Base-by-base conservation (phyloP, 2,113 vertebrate species). In the Hippocampus guttulatus region DNA sequence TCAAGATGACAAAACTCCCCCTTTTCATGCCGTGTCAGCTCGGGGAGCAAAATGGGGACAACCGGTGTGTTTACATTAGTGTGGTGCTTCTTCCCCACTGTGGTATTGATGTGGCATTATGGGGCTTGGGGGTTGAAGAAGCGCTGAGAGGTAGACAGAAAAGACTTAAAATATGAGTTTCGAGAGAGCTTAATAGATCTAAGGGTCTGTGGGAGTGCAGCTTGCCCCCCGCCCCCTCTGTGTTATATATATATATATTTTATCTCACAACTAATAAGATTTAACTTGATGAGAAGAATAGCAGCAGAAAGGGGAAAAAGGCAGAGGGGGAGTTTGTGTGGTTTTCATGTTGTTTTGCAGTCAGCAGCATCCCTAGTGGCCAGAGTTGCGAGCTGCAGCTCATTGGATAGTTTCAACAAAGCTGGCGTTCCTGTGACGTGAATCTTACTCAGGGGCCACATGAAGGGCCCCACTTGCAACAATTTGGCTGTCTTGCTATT, bases 31-130 rank as follows among this genome's bases (percentile, higher is more conserved):
- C 60, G 45, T 70, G 66, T 89, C 86, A 77, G 90, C 89, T 70
- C 78, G 38, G 88, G 89, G 90, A 83, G 84, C 88, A 75, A 85
- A 75, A 70, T 75, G 68, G 76, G 80, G 70, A 78, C 88, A 88
- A 87, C 91, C 92, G 64, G 21, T 88, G 88, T 91, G 91, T 93
- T 87, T 91, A 91, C 91, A 92, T 92, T 91, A 89, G 92, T 83
- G 64, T 82, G 86, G 87, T 88, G 91, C 90, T 90, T 88, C 91
- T 91, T 88, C 92, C 94, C 94, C 75, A 90, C 92, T 92, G 94
- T 74, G 93, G 90, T 88, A 93, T 91, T 93, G 91, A 95, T 86
- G 91, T 81, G 84, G 88, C 88, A 81, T 91, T 92, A 91, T 87
- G 86, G 70, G 79, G 65, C 77, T 91, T 88, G 75, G 60, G 91